These are phyloP conservation scores for Hirtodrosophila histrioides DNA, from an alignment of 2,888 invertebrate genomes.

Conservation along the genomic window DNA sequence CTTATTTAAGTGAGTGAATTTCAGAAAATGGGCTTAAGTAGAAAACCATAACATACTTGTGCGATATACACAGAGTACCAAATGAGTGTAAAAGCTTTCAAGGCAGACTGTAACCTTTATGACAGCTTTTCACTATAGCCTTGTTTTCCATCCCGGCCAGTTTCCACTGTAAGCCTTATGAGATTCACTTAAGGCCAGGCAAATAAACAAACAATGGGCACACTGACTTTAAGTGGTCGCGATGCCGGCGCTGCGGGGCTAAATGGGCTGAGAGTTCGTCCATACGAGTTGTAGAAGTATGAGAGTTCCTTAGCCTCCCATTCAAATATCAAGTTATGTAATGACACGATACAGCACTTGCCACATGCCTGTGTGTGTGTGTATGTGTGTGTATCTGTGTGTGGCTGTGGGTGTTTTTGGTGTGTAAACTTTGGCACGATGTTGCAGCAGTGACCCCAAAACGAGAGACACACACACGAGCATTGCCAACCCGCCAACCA, in stretches of 20 bases:
- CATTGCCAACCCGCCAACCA: not conserved
- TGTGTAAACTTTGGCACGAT: slow-evolving; percentile 56
- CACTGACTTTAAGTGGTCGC: slow-evolving; percentile 58
- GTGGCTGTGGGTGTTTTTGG: slow-evolving; percentile 10
- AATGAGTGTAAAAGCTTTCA: too few species aligned
- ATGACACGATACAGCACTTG: slow-evolving; percentile 60
- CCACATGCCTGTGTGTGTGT: slow-evolving; percentile 19
- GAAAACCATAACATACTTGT: too few species aligned
- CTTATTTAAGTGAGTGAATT: too few species aligned
- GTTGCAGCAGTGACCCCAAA: slow-evolving; percentile 62
- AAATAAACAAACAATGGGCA: slow-evolving; percentile 54
- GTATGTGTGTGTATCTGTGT: slow-evolving; percentile 5
- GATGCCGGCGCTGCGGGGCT: slow-evolving; percentile 50
- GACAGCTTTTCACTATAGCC: too few species aligned
- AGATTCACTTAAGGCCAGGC: slow-evolving; percentile 33
- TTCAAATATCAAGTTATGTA: slow-evolving; percentile 64
- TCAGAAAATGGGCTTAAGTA: too few species aligned
- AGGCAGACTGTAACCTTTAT: too few species aligned
- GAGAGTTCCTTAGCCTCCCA: slow-evolving; percentile 23
- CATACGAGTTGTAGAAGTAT: not conserved
- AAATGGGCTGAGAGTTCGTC: slow-evolving; percentile 30
- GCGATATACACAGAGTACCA: too few species aligned
- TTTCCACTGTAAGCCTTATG: slow-evolving; percentile 35
- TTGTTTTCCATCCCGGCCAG: slow-evolving; percentile 1
- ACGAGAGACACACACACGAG: slow-evolving; percentile 5